Base-by-base conservation (phyloP, 1,140 invertebrate genomes). In the Solen grandis region DNA sequence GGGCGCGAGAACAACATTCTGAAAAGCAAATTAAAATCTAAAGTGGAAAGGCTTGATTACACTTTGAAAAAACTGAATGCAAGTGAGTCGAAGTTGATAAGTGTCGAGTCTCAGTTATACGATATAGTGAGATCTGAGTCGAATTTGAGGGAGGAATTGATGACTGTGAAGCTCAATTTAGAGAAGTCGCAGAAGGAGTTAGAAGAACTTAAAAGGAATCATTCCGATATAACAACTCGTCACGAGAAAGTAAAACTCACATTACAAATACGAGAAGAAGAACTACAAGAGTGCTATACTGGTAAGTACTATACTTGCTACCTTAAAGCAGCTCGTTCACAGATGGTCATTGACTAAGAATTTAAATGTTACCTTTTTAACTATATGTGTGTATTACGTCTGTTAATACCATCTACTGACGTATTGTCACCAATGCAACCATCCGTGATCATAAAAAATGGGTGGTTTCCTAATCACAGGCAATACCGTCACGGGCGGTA, bases 261-360 rank as follows among this genome's bases (percentile, higher is more conserved):
- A 1, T 31, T 80, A 59, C 52, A 54, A 5, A 50, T 60, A 31
- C 29, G 77, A 19, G 59, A 80, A 1, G 59, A 38, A 31, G 77
- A 80, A 50, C 46, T 80, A 0, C 72, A 72, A 60, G 77, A 80
- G 55, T 80, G 77, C 31, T 80, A 80, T 54, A 22, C 55, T 46
- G 77, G 77, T 80, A 80, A 14, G 77, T 76, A n/a, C n/a, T n/a
- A n/a, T n/a, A n/a, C n/a, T n/a, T n/a, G n/a, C n/a, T n/a, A n/a
- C n/a, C n/a, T n/a, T n/a, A n/a, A n/a, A n/a, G n/a, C n/a, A n/a
- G n/a, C n/a, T n/a, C n/a, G n/a, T n/a, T n/a, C n/a, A n/a, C n/a
- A n/a, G n/a, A n/a, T n/a, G n/a, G n/a, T n/a, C n/a, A n/a, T n/a
- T n/a, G n/a, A n/a, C n/a, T n/a, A n/a, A n/a, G n/a, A n/a, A n/a